Evolutionary conservation across 1,140 invertebrate species (phyloP).

Genomic region (Helicoverpa zea): DNA sequence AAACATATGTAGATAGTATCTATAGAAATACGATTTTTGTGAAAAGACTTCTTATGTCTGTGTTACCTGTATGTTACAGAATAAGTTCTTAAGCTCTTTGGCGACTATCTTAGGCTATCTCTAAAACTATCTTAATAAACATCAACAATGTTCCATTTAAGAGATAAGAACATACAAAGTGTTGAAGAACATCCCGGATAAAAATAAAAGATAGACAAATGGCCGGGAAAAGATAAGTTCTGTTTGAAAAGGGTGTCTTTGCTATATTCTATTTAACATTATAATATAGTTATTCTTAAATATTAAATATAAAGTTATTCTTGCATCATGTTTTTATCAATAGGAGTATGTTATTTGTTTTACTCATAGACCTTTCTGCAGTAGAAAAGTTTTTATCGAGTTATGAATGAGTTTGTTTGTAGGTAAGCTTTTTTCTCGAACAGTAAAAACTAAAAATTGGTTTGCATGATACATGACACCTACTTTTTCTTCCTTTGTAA

Average conservation of each 20-base stretch:
- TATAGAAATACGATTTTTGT: no score
- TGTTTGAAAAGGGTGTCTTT: conserved; percentile 24
- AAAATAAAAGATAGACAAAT: conserved; percentile 8
- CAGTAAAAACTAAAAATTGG: no score
- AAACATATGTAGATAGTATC: no score
- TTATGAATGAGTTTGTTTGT: no score
- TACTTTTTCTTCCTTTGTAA: no score
- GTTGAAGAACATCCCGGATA: not conserved
- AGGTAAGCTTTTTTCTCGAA: no score
- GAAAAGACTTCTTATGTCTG: no score
- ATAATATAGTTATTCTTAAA: conserved; percentile 6
- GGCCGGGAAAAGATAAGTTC: not conserved
- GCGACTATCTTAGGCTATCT: not conserved
- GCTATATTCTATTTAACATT: conserved; percentile 12
- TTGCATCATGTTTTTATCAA: not conserved
- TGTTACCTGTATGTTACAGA: no score
- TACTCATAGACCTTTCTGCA: not conserved
- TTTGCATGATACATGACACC: no score
- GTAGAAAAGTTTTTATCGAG: no score
- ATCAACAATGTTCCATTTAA: not conserved
- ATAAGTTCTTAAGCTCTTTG: no score
- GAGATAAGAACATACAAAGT: not conserved
- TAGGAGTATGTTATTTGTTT: not conserved
- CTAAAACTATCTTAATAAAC: not conserved
- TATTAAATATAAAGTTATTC: no score